Evolutionary conservation across 2,113 vertebrate genomes (phyloP).

Genomic region (Eulemur macaco): DNA sequence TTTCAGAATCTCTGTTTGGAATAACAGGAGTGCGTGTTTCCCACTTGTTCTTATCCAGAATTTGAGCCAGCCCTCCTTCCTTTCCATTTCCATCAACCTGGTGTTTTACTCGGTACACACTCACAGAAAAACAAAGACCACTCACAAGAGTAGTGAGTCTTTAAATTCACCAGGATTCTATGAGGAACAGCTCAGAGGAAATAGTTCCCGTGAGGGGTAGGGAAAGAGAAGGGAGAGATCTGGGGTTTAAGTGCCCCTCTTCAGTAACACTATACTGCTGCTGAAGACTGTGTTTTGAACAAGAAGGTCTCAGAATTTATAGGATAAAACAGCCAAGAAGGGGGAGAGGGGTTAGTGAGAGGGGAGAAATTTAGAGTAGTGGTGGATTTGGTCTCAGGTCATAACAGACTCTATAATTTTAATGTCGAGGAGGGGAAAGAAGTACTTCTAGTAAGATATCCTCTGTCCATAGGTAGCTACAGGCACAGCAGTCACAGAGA

Average conservation of each 20-base stretch:
- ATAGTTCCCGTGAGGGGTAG: not conserved
- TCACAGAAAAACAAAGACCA: not conserved
- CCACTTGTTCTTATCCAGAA: not conserved
- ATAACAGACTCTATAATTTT: not conserved
- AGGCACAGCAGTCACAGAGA: not conserved
- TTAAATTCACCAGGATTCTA: not conserved
- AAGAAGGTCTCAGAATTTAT: not conserved
- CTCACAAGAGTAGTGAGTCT: not conserved
- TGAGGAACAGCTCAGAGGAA: not conserved
- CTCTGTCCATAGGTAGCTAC: not conserved
- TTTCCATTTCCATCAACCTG: not conserved
- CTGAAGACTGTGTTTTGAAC: not conserved
- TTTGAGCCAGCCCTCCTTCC: not conserved
- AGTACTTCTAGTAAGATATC: not conserved
- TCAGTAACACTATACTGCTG: not conserved
- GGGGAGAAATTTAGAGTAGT: not conserved
- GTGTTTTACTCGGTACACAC: not conserved
- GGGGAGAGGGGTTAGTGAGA: rapidly evolving
- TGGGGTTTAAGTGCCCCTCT: not conserved
- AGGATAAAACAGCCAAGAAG: not conserved
- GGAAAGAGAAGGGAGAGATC: rapidly evolving
- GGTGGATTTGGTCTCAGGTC: not conserved
- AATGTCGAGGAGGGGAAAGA: not conserved
- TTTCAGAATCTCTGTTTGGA: not conserved
- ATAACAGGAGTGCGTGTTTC: not conserved